These are phyloP conservation scores for Hypotaenidia okinawae DNA, from an alignment of 2,797 vertebrate species.

Conservation along the genomic window DNA sequence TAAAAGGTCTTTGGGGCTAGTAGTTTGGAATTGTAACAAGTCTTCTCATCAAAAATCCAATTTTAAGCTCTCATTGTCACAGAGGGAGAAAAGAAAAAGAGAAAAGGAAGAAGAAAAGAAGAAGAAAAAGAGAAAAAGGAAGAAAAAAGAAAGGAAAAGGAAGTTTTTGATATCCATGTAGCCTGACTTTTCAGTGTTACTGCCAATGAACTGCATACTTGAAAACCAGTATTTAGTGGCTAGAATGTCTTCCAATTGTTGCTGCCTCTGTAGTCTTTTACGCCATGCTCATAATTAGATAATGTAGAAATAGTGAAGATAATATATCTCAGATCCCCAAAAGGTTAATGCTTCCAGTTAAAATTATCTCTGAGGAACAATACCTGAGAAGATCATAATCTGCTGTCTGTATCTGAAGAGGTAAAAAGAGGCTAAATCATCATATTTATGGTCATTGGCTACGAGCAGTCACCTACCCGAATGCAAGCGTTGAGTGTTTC, in stretches of 20 bases:
- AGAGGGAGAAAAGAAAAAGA: not conserved
- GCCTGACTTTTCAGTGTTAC: not conserved
- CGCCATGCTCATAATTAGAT: not conserved
- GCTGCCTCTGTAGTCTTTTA: not conserved
- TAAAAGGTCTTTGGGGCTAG: not conserved
- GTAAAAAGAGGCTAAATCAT: not conserved
- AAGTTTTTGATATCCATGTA: not conserved
- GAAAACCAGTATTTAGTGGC: not conserved
- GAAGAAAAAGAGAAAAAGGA: too few relatives aligned
- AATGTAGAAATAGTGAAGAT: not conserved
- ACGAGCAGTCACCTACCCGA: not conserved
- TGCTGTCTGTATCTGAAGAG: not conserved
- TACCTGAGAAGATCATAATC: conserved; percentile 13
- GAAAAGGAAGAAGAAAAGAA: too few relatives aligned
- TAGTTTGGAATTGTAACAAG: not conserved
- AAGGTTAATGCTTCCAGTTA: not conserved
- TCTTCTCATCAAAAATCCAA: not conserved
- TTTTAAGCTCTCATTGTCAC: not conserved
- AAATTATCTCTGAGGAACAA: not conserved
- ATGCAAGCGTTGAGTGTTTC: not conserved
- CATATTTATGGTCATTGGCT: not conserved
- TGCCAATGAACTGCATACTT: not conserved
- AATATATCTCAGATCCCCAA: not conserved
- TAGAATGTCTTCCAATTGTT: not conserved
- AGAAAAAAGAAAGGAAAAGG: not conserved